Conservation (phyloP, 2,888 invertebrate species). For the Machimus atricapillus region DNA sequence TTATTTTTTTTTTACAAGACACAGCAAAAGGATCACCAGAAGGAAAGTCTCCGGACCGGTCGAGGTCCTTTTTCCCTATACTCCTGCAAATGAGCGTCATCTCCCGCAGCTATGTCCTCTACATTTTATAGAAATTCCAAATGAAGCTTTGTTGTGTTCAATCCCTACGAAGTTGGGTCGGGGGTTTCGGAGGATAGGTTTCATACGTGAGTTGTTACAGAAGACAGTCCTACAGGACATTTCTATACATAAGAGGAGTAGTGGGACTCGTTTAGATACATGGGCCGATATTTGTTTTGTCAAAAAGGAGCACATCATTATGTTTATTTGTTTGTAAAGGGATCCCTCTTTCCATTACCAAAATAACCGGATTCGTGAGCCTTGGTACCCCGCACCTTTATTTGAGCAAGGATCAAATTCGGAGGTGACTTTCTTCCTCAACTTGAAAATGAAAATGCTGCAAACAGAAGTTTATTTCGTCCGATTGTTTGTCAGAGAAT, state of each 20-base stretch:
- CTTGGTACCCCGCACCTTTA: slow-evolving; percentile 16
- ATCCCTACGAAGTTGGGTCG: background rate
- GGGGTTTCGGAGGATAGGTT: background rate
- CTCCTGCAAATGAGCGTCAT: slow-evolving; percentile 42
- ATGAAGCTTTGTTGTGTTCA: slow-evolving; percentile 43
- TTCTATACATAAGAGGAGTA: background rate
- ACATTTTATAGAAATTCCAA: slow-evolving; percentile 46
- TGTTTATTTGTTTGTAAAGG: slow-evolving; percentile 47
- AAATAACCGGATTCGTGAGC: slow-evolving; percentile 39
- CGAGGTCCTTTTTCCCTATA: slow-evolving; percentile 42
- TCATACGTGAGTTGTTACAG: slow-evolving; percentile 42
- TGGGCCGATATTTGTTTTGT: slow-evolving; percentile 43
- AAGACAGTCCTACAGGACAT: slow-evolving; percentile 21
- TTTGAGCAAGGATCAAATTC: slow-evolving; percentile 35
- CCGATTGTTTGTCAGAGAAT: slow-evolving; percentile 14
- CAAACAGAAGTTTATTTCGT: slow-evolving; percentile 15
- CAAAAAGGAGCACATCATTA: slow-evolving; percentile 45
- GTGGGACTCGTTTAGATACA: slow-evolving; percentile 27
- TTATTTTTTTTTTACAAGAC: background rate
- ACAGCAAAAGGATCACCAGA: slow-evolving; percentile 24
- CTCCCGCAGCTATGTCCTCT: slow-evolving; percentile 41
- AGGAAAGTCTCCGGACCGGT: slow-evolving; percentile 36
- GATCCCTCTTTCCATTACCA: slow-evolving; percentile 45
- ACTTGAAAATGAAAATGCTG: slow-evolving; percentile 36
- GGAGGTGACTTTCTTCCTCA: background rate